phyloP scores from a whole-genome alignment of 2,797 vertebrate species.

The Ceryle rudis region DNA sequence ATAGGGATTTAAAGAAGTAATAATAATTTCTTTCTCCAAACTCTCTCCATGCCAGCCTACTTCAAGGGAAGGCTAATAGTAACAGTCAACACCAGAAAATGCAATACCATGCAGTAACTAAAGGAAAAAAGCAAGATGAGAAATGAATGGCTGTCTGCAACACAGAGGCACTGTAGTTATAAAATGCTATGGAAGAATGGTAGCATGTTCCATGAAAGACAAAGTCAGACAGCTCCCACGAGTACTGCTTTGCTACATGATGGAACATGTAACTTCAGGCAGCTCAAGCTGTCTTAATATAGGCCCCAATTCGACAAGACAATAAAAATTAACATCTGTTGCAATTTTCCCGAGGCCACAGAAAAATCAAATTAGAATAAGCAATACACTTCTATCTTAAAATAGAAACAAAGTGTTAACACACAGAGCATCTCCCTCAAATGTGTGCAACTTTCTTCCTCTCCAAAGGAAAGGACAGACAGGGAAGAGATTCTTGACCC shows the following conservation, averaged over 20 bases:
- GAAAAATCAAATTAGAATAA: neutral
- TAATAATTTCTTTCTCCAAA: neutral
- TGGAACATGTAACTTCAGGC: accelerated
- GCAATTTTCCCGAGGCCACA: neutral
- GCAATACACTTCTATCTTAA: neutral
- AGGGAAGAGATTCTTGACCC: neutral
- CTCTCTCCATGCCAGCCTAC: neutral
- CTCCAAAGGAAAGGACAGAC: neutral
- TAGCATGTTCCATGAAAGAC: neutral
- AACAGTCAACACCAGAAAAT: neutral
- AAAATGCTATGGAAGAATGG: neutral
- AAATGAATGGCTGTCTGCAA: neutral
- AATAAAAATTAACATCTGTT: neutral
- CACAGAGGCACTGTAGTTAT: neutral
- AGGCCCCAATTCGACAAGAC: neutral
- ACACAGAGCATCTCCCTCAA: neutral
- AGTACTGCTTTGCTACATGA: neutral
- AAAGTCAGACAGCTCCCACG: neutral
- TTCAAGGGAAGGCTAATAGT: neutral
- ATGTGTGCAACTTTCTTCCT: neutral
- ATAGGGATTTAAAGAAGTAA: neutral
- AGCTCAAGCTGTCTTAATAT: neutral
- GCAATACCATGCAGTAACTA: neutral
- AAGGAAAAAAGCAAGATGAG: neutral
- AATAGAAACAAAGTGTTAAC: neutral